These are phyloP conservation scores for Cabera pusaria DNA, from an alignment of 2,888 invertebrate species.

Conservation along the genomic window DNA sequence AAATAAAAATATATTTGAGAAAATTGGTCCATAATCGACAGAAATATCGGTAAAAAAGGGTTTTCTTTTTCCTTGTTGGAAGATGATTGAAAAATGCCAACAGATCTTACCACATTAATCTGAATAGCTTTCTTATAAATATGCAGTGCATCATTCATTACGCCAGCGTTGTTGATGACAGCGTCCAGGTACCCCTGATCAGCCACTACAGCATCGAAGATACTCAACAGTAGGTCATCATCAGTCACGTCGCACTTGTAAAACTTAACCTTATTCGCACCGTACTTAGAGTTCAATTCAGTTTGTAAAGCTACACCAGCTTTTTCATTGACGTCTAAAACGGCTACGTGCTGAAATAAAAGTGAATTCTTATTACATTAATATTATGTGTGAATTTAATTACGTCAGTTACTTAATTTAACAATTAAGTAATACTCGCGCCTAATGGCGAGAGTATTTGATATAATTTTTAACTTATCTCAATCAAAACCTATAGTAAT, in stretches of 20 bases:
- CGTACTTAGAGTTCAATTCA: slow-evolving; percentile 45
- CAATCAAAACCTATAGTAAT: too few species aligned
- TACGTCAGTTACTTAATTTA: too few species aligned
- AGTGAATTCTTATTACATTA: too few species aligned
- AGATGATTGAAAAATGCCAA: not conserved
- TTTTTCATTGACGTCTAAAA: slow-evolving; percentile 46
- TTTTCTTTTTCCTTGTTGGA: too few species aligned
- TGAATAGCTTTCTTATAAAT: slow-evolving; percentile 47
- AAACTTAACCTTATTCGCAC: slow-evolving; percentile 43
- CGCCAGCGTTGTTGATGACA: slow-evolving; percentile 51
- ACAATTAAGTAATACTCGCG: too few species aligned
- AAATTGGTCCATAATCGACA: too few species aligned
- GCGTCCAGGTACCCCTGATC: slow-evolving; percentile 47
- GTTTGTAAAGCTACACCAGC: slow-evolving; percentile 41
- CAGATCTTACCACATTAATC: slow-evolving; percentile 52
- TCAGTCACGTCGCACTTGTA: slow-evolving; percentile 54
- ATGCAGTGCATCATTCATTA: slow-evolving; percentile 47
- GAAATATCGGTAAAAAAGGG: too few species aligned
- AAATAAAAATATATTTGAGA: too few species aligned
- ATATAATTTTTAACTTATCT: too few species aligned
- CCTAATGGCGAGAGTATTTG: too few species aligned
- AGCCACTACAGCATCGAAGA: slow-evolving; percentile 38
- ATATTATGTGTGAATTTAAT: too few species aligned
- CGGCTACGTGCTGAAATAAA: slow-evolving; percentile 46
- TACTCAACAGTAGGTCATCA: slow-evolving; percentile 40